Evolutionary conservation across 2,888 invertebrate genomes (phyloP).

Genomic region (Lepidocyrtinus sp.): DNA sequence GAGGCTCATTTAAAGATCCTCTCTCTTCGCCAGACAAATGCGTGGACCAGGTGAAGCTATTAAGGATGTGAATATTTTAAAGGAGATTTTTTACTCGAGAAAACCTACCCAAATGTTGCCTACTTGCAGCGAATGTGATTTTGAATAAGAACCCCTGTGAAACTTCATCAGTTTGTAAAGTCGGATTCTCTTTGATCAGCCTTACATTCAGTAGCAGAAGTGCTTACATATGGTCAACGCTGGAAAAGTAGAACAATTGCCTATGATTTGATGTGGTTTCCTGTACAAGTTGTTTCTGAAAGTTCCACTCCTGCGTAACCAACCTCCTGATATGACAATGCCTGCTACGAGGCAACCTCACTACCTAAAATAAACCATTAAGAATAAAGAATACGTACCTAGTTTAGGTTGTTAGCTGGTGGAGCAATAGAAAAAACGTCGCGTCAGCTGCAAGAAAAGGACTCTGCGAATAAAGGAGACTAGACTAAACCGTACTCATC

Average conservation of each 20-base stretch:
- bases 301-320: not conserved
- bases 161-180: not conserved
- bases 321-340: not conserved
- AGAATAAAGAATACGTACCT: constrained; percentile 1
- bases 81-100: too few species aligned
- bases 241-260: not conserved
- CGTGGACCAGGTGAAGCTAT: not conserved
- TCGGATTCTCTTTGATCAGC: not conserved
- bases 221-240: not conserved
- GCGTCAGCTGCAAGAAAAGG: not conserved
- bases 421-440: not conserved
- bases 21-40: not conserved
- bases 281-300: not conserved
- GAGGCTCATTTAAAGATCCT: not conserved
- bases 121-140: not conserved
- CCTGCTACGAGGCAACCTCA: too few species aligned
- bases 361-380: too few species aligned
- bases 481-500: not conserved
- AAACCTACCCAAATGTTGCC: too few species aligned
- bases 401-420: too few species aligned
- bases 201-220: not conserved
- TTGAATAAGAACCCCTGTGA: not conserved
- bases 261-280: not conserved
- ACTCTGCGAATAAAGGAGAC: constrained; percentile 7
- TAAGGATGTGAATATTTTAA: constrained; percentile 9